Evolutionary conservation across 2,888 invertebrate species (phyloP), one percentile per base, ranked within the genome.

Genomic region (Ophion ventricosus): DNA sequence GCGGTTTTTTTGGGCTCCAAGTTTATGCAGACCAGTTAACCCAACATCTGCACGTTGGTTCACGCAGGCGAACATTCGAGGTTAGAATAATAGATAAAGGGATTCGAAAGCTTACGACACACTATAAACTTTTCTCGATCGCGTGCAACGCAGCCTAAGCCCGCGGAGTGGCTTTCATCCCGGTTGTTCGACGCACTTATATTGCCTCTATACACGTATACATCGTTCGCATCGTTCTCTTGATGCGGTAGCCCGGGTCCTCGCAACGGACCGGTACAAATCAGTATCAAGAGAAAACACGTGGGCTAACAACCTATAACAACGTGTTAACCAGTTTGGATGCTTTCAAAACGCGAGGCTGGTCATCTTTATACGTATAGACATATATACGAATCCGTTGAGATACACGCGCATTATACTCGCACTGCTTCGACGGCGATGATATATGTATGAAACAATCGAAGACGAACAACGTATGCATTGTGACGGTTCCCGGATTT

Each of bases 311-410:
- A 77, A 78, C 77, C 80, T 74, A 80, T 14, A 43, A 84, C 84
- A 84, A 35, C 84, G 84, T 84, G 84, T 80, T 84, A 84, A 84
- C 80, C 84, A 84, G 84, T 84, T 84, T 77, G 80, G 59, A 83
- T 80, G 35, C 26, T 10, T 56, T 57, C 29, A 72, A 74, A 77
- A 80, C 2, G 23, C 20, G 57, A 57, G n/a, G 57, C 57, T 57
- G 57, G 20, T 20, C 57, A 23, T 57, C 57, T 23, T 14, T 10
- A 35, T 35, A 35, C 35, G 35, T 35, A 35, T 35, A 35, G 7
- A 35, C 1, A 35, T 35, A 35, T 5, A 35, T 0, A 35, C 35
- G 35, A 56, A 40, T 25, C 59, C 40, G 25, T 20, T 23, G 59
- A 26, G 59, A 25, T n/a, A 10, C 25, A 40, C 56, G 61, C 25